These are phyloP conservation scores for Atta cephalotes DNA, from an alignment of 1,140 invertebrate species.

Conservation along the genomic window DNA sequence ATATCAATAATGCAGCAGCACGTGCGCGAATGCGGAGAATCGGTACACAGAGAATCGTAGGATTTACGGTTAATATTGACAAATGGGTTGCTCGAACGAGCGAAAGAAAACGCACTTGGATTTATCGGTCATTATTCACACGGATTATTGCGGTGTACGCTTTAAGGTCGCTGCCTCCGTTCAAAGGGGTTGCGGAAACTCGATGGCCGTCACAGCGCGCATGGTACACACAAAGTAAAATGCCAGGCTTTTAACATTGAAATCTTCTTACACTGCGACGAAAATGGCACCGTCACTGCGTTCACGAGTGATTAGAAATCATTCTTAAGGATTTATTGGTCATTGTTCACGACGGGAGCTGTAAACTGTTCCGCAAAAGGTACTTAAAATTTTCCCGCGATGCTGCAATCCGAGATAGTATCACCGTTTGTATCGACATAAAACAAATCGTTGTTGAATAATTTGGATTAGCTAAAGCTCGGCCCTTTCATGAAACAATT, in stretches of 20 bases:
- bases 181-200: slow-evolving; percentile 24
- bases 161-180: slow-evolving; percentile 38
- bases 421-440: neutral
- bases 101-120: slow-evolving; percentile 52
- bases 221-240: slow-evolving; percentile 7
- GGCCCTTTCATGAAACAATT: slow-evolving; percentile 41
- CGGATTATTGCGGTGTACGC: slow-evolving; percentile 50
- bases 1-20: slow-evolving; percentile 66
- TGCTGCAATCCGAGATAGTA: slow-evolving; percentile 24
- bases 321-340: slow-evolving; percentile 48
- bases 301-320: slow-evolving; percentile 41
- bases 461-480: slow-evolving; percentile 30
- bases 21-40: slow-evolving; percentile 58
- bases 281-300: slow-evolving; percentile 14
- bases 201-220: slow-evolving; percentile 21
- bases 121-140: slow-evolving; percentile 63
- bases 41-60: slow-evolving; percentile 35
- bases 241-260: slow-evolving; percentile 48
- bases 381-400: slow-evolving; percentile 28
- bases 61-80: slow-evolving; percentile 70
- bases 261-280: slow-evolving; percentile 10
- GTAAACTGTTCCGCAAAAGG: slow-evolving; percentile 26
- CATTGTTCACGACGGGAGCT: slow-evolving; percentile 47
- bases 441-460: slow-evolving; percentile 49
- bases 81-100: slow-evolving; percentile 52